These are phyloP conservation scores for Phalloptychus januarius DNA, from an alignment of 2,797 vertebrate genomes.

Conservation along the genomic window DNA sequence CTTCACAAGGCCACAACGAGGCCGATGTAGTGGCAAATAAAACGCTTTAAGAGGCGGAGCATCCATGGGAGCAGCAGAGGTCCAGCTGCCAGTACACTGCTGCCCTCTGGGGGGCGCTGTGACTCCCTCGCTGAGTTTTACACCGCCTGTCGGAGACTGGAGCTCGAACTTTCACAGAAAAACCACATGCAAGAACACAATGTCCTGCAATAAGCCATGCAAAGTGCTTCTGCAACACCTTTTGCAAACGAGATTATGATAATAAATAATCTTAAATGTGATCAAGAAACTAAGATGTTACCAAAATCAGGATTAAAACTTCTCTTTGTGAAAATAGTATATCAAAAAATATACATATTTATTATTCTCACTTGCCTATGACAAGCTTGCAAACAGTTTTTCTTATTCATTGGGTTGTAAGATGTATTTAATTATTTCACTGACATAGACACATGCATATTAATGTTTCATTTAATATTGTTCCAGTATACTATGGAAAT, in stretches of 20 bases:
- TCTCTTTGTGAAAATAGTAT: not conserved
- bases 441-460: not conserved
- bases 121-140: constrained; percentile 54
- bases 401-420: not conserved
- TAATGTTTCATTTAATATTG: not conserved
- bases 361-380: not conserved
- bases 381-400: not conserved
- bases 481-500: not conserved
- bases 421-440: not conserved
- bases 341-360: not conserved
- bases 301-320: not conserved
- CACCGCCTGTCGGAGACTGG: constrained; percentile 63
- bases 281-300: not conserved
- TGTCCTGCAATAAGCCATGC: constrained; percentile 4
- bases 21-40: constrained; percentile 45
- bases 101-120: constrained; percentile 75
- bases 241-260: not conserved
- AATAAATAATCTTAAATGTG: not conserved
- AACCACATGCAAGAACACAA: not conserved
- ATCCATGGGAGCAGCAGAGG: constrained; percentile 26
- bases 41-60: constrained; percentile 68
- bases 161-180: constrained; percentile 63
- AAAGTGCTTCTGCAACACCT: constrained; percentile 5
- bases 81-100: constrained; percentile 70
- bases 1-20: constrained; percentile 37